Evolutionary conservation across 2,113 vertebrate species (phyloP).

Genomic region (Barbus barbus): DNA sequence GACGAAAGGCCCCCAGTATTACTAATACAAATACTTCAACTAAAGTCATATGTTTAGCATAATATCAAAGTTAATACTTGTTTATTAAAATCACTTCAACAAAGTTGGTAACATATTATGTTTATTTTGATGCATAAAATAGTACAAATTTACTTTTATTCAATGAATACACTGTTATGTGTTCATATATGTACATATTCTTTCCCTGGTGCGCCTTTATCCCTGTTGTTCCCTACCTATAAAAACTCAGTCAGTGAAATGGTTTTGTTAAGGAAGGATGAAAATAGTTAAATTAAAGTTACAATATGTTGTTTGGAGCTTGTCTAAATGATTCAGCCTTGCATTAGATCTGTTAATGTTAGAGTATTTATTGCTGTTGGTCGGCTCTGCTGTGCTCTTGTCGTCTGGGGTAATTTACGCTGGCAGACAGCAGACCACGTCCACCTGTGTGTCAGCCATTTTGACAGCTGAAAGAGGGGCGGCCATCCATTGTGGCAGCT

Average conservation of each 20-base stretch:
- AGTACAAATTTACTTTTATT: too few relatives aligned
- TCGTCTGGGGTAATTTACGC: background rate
- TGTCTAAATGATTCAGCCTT: background rate
- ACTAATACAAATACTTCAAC: background rate
- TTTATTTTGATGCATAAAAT: background rate
- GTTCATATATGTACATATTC: too few relatives aligned
- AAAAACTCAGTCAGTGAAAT: background rate
- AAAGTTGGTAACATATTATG: background rate
- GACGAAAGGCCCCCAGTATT: background rate
- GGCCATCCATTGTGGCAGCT: background rate
- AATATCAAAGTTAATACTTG: background rate
- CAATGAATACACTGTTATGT: too few relatives aligned
- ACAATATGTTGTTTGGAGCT: background rate
- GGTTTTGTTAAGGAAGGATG: background rate
- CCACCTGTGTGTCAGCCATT: slow-evolving; percentile 21
- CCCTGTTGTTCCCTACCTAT: background rate
- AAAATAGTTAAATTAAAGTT: background rate
- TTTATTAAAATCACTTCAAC: background rate
- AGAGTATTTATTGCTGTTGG: background rate
- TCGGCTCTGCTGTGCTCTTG: background rate
- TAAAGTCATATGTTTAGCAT: background rate
- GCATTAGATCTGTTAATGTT: background rate
- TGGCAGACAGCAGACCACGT: slow-evolving; percentile 31
- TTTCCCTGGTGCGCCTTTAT: too few relatives aligned
- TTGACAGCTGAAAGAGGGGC: slow-evolving; percentile 9